These are phyloP conservation scores for Nephrotoma appendiculata DNA, from an alignment of 2,888 invertebrate species.

Conservation along the genomic window DNA sequence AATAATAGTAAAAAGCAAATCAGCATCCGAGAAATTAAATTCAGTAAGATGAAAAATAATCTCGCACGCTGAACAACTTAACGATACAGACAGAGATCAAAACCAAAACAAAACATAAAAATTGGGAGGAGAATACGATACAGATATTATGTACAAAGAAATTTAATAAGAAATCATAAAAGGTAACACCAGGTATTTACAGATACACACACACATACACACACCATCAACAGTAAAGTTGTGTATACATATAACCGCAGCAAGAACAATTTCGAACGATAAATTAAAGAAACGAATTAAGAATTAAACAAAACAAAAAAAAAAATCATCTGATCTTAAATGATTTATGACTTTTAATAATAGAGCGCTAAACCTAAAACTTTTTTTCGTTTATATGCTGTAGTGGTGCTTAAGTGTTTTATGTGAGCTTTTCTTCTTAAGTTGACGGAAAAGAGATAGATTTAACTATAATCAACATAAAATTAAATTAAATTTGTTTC, in stretches of 20 bases:
- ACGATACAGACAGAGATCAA: neutral
- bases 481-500: neutral
- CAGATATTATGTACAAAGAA: neutral
- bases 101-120: neutral
- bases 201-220: neutral
- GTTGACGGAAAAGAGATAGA: neutral
- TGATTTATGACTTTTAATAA: constrained; percentile 12
- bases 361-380: constrained; percentile 10
- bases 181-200: neutral
- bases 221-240: neutral
- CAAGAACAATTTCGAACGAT: neutral
- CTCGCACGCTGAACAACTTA: neutral
- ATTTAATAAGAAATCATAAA: neutral
- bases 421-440: neutral
- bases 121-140: neutral
- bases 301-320: neutral
- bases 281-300: neutral
- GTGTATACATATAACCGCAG: neutral
- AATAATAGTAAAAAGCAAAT: neutral
- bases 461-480: neutral
- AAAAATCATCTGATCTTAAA: constrained; percentile 11
- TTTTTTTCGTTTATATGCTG: neutral
- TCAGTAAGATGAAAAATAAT: neutral
- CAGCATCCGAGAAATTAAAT: neutral
- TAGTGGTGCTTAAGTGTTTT: neutral